Percentiles rank a stretch among this genome's conserved stretches.
Evolutionary conservation across 2,113 vertebrate species (phyloP).

Genomic region (Equus quagga): DNA sequence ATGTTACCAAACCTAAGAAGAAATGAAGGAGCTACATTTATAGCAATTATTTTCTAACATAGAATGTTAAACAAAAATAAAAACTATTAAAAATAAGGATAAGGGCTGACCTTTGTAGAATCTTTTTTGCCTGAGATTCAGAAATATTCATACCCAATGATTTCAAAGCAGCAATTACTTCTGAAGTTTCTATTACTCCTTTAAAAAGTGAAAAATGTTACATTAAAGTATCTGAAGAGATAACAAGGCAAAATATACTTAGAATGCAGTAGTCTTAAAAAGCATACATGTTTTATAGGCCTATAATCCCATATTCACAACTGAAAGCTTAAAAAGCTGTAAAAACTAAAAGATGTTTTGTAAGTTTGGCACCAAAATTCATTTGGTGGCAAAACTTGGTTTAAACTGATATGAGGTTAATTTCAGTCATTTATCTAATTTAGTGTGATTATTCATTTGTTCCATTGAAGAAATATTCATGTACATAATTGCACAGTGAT

Average conservation of each 20-base stretch:
- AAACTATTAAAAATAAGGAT: constrained; percentile 56
- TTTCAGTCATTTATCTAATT: neutral
- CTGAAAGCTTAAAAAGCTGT: neutral
- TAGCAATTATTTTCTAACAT: neutral
- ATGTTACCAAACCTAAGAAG: neutral
- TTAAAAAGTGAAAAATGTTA: constrained; percentile 72
- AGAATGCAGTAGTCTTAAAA: neutral
- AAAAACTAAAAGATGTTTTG: neutral
- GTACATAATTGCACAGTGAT: neutral
- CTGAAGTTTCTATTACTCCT: constrained; percentile 93
- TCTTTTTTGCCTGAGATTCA: constrained; percentile 89
- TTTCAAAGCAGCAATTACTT: constrained; percentile 92
- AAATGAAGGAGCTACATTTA: neutral
- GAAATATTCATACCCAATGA: constrained; percentile 91
- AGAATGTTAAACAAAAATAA: constrained; percentile 39
- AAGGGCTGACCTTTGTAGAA: constrained; percentile 92
- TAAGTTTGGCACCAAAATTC: constrained; percentile 1
- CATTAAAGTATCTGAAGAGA: constrained; percentile 55
- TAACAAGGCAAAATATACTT: constrained; percentile 21
- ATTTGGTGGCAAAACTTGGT: neutral
- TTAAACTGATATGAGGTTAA: neutral
- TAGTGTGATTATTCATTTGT: neutral
- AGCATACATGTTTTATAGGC: neutral
- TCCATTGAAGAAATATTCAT: constrained; percentile 24
- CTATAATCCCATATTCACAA: neutral